A percentile compares a stretch with the other conserved stretches of the same genome.
phyloP scores from a whole-genome alignment of 64 coral and sea anemone species.

The Exaiptasia diaphana region DNA sequence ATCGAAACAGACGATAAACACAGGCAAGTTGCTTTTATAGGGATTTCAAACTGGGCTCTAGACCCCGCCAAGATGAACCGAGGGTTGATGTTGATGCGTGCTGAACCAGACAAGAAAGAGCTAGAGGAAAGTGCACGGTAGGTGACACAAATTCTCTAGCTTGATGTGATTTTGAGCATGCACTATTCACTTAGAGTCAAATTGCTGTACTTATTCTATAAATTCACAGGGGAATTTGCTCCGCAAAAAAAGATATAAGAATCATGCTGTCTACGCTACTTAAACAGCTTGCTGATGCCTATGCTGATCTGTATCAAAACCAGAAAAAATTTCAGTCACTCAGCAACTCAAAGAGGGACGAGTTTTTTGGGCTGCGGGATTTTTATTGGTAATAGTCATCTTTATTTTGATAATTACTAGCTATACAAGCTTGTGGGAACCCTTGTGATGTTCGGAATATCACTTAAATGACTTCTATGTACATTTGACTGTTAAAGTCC shows the following conservation, averaged over 20 bases:
- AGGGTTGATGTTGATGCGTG: slow-evolving; percentile 76
- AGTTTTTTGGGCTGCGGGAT: slow-evolving; percentile 90
- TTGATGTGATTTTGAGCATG: too few relatives aligned
- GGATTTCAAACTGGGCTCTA: slow-evolving; percentile 85
- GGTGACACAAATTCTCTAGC: background rate
- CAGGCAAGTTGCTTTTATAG: slow-evolving; percentile 75
- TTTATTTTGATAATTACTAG: too few relatives aligned
- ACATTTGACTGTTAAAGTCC: too few relatives aligned
- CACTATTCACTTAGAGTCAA: background rate
- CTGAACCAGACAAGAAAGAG: slow-evolving; percentile 46
- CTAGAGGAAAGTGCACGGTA: slow-evolving; percentile 65
- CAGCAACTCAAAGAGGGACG: slow-evolving; percentile 53
- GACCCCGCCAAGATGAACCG: slow-evolving; percentile 95
- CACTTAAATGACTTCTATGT: too few relatives aligned
- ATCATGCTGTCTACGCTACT: slow-evolving; percentile 29
- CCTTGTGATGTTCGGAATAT: too few relatives aligned
- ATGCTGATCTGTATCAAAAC: slow-evolving; percentile 57
- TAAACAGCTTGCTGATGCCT: slow-evolving; percentile 52
- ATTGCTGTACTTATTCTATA: background rate
- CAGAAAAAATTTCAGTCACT: slow-evolving; percentile 69
- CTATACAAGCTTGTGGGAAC: too few relatives aligned
- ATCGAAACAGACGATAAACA: slow-evolving; percentile 63
- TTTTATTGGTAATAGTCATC: slow-evolving; percentile 96
- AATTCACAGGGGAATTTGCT: slow-evolving; percentile 70
- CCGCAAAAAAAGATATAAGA: slow-evolving; percentile 31